Evolutionary conservation across 2,797 vertebrate species (phyloP).

Genomic region (Chelmon rostratus): DNA sequence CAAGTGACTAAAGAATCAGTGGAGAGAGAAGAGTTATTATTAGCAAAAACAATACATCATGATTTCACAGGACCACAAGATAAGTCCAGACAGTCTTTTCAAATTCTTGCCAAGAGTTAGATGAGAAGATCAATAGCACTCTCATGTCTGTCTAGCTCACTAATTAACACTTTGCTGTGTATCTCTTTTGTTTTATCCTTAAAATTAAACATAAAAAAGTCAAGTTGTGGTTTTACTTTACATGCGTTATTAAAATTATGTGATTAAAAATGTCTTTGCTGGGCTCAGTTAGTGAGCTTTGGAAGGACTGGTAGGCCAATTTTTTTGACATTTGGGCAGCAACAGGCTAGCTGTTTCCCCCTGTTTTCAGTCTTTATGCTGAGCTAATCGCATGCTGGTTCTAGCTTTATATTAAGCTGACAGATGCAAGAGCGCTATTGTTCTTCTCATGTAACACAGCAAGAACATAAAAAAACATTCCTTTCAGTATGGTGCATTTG

Average conservation of each 20-base stretch:
- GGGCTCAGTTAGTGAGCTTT: neutral
- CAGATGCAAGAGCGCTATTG: neutral
- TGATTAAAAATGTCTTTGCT: too few species aligned
- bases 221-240: neutral
- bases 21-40: conserved; percentile 59
- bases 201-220: neutral
- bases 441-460: neutral
- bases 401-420: neutral
- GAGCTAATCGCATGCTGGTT: neutral
- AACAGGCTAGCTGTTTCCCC: neutral
- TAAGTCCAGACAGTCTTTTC: neutral
- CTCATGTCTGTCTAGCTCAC: neutral
- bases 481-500: neutral
- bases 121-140: neutral
- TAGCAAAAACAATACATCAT: conserved; percentile 1
- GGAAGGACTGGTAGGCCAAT: neutral
- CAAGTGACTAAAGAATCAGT: conserved; percentile 88
- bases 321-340: too few species aligned
- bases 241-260: too few species aligned
- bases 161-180: neutral
- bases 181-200: neutral
- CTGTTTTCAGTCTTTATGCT: neutral
- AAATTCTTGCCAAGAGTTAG: neutral
- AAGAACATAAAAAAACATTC: neutral
- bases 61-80: conserved; percentile 2